Evolutionary conservation across 2,797 vertebrate species (phyloP).

Genomic region (Acipenser oxyrinchus): DNA sequence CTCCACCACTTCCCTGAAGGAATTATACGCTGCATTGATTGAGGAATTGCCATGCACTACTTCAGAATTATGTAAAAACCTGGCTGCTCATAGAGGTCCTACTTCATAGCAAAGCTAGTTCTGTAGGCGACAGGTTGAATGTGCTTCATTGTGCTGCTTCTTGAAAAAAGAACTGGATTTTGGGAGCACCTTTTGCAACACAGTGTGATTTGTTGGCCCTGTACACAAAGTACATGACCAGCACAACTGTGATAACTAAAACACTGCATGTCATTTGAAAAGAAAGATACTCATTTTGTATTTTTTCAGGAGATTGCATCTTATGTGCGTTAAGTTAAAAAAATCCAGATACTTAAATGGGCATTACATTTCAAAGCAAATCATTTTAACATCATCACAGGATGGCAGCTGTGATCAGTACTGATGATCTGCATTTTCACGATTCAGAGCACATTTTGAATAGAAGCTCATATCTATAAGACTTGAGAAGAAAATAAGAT

Average conservation of each 20-base stretch:
- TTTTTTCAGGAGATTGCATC: background rate
- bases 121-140: too few species aligned
- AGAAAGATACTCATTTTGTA: background rate
- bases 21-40: too few species aligned
- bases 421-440: slow-evolving; percentile 26
- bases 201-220: too few species aligned
- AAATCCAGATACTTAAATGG: slow-evolving; percentile 12
- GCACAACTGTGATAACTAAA: background rate
- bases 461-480: slow-evolving; percentile 20
- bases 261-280: background rate
- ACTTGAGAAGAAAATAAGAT: slow-evolving; percentile 25
- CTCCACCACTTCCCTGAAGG: too few species aligned
- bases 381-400: slow-evolving; percentile 17
- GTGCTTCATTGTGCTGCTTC: too few species aligned
- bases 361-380: slow-evolving; percentile 23
- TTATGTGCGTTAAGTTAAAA: background rate
- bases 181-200: too few species aligned
- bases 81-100: too few species aligned
- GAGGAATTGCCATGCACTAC: too few species aligned
- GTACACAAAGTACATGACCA: too few species aligned
- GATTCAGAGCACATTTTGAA: slow-evolving; percentile 18
- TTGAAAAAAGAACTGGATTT: too few species aligned
- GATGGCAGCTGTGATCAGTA: slow-evolving; percentile 15
- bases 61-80: too few species aligned
- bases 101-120: too few species aligned